Base-by-base conservation (phyloP, 1,140 invertebrate genomes). In the Trachymyrmex septentrionalis region DNA sequence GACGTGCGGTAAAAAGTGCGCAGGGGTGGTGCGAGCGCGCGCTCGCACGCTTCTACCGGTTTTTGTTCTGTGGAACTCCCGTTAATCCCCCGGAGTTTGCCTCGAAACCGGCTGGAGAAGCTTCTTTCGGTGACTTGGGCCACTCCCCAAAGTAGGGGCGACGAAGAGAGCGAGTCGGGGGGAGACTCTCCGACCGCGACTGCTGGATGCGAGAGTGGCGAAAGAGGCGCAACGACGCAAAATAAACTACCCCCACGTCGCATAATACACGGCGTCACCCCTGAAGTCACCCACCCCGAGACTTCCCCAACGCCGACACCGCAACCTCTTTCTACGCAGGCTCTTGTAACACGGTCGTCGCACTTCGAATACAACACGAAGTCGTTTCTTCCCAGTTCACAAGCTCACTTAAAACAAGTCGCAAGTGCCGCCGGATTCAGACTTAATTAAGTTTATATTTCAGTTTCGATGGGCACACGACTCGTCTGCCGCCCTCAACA, bases 401-500 rank as follows among this genome's bases (percentile, higher is more conserved):
- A 24, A 7, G n/a, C 53, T 75, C 38, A 73, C 38, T 86, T 85
- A 78, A 86, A 86, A 27, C 72, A 67, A 38, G 64, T 59, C 55
- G 67, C 53, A 38, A 67, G 61, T 21, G 24, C 34, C n/a, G 53
- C 24, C 67, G 82, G 81, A 87, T 90, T 85, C 87, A 86, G 63
- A 87, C 87, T 91, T 92, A 93, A 93, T 93, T 92, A 92, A 93
- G 93, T 91, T 91, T 89, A 91, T 92, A 91, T 91, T 91, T 93
- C 92, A 92, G 91, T 92, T 92, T 88, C 87, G 81, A 89, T 90
- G 82, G 44, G 21, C 61, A 30, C 55, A 59, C 24, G 19, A 48
- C 16, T 24, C 38, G 50, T n/a, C 63, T 63, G 24, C 34, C n/a
- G 3, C 24, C 10, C 44, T 16, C 27, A 12, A 38, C 50, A 71